Percentiles rank a stretch among this genome's conserved stretches.
Evolutionary conservation across 2,888 invertebrate species (phyloP).

Genomic region (Erannis defoliaria): DNA sequence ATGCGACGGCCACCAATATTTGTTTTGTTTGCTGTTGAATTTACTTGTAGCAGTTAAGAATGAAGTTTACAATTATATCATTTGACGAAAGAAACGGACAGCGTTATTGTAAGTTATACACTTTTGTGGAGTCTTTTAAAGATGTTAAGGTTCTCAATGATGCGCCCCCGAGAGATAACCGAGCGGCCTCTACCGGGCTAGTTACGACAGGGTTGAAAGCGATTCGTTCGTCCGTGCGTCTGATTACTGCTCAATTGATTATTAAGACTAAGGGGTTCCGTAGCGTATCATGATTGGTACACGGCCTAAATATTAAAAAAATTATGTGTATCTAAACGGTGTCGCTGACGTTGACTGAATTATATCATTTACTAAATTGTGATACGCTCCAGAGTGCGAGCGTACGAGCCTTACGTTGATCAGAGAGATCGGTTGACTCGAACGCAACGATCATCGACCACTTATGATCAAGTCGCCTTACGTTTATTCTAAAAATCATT

Average conservation of each 20-base stretch:
- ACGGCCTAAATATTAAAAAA: slow-evolving; percentile 70
- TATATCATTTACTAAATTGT: slow-evolving; percentile 58
- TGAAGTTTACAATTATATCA: slow-evolving; percentile 57
- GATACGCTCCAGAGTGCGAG: slow-evolving; percentile 46
- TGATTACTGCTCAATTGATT: slow-evolving; percentile 81
- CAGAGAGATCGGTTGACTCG: slow-evolving; percentile 45
- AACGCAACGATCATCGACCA: slow-evolving; percentile 42
- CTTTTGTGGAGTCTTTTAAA: slow-evolving; percentile 80
- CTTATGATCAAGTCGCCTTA: slow-evolving; percentile 47
- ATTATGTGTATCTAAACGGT: slow-evolving; percentile 51
- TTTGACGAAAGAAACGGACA: slow-evolving; percentile 63
- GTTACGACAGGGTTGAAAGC: slow-evolving; percentile 78
- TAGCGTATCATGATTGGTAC: slow-evolving; percentile 69
- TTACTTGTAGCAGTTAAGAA: slow-evolving; percentile 68
- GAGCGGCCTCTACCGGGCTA: slow-evolving; percentile 75
- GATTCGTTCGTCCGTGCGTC: slow-evolving; percentile 83
- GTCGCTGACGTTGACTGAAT: slow-evolving; percentile 55
- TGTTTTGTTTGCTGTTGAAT: slow-evolving; percentile 47
- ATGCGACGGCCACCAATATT: slow-evolving; percentile 10
- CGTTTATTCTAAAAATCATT: slow-evolving; percentile 48
- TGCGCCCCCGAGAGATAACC: slow-evolving; percentile 72
- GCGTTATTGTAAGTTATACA: slow-evolving; percentile 78
- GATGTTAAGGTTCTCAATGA: slow-evolving; percentile 79
- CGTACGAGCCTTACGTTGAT: slow-evolving; percentile 45
- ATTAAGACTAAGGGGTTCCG: slow-evolving; percentile 71